Percentiles rank a stretch among this genome's conserved stretches.
Conservation (phyloP, 2,113 vertebrate genomes). For the Gulo gulo region DNA sequence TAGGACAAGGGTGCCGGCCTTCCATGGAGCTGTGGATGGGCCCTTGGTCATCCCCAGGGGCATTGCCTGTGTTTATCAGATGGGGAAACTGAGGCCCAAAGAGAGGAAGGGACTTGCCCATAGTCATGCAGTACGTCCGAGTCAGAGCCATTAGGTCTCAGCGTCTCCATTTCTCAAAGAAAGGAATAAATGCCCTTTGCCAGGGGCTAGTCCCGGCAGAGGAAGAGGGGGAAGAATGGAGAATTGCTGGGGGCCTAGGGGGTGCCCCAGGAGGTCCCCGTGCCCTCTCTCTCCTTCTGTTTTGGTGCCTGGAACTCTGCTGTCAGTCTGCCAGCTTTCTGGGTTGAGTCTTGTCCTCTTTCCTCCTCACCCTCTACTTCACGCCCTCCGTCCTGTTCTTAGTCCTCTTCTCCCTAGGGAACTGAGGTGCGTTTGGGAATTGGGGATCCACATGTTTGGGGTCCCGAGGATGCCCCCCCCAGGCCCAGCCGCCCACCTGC, state of each 20-base stretch:
- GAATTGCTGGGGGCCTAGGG: not conserved
- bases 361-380: not conserved
- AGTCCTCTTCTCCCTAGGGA: not conserved
- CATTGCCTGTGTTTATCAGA: not conserved
- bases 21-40: not conserved
- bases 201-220: not conserved
- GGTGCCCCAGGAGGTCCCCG: not conserved
- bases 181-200: not conserved
- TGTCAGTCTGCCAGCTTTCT: accelerated
- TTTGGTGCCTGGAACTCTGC: not conserved
- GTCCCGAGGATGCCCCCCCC: no score
- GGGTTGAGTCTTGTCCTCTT: not conserved
- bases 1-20: not conserved
- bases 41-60: not conserved
- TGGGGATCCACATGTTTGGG: not conserved
- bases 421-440: not conserved
- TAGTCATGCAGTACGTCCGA: not conserved
- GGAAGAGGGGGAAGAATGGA: no score
- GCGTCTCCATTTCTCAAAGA: not conserved
- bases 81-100: not conserved
- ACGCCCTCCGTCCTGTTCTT: not conserved
- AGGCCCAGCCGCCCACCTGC: no score
- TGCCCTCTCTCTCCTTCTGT: not conserved
- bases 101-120: not conserved
- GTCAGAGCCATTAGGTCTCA: not conserved